Evolutionary conservation across 2,797 vertebrate species (phyloP), one percentile per base, ranked within the genome.

Genomic region (Microctenopoma lineatum): DNA sequence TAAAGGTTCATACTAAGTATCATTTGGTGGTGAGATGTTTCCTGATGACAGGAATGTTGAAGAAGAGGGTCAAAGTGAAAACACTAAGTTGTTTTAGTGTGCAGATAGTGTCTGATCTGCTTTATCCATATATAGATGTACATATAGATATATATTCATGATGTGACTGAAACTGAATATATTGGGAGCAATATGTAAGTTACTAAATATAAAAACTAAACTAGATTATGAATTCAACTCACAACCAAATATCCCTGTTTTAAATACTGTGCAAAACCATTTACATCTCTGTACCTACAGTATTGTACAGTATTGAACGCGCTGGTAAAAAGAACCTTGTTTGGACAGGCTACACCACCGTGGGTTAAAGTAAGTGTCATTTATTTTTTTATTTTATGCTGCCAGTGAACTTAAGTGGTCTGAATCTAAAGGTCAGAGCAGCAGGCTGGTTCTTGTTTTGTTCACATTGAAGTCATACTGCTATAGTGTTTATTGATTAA

Each of bases 371-470:
- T 4, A 73, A 64, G 57, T 27, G 36, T 52, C 36, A 16, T 62
- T 53, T 42, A 21, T 56, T 14, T 71, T 48, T 69, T 65, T 47
- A 58, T 65, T 65, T 54, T 42, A 58, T 65, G 51, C 70, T 51
- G 38, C 65, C 47, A 45, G n/a, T 67, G 53, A 70, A 64, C 25
- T 1, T 39, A 54, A 56, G 26, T 25, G 38, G 38, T 14, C 54
- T 64, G 32, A 59, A 26, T 75, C 8, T 60, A 70, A 80, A 81
- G 70, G 75, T 81, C 66, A 64, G 59, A 65, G 66, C 66, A 67
- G 58, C 61, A 60, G 26, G 32, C 18, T 15, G 4, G 26, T n/a
- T 63, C 14, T 55, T 34, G 9, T 71, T 62, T 50, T 65, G 29
- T 52, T 59, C 32, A 42, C 25, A 12, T 5, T 2, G 34, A 64